A percentile compares a stretch with the other conserved stretches of the same genome.
Conservation (phyloP, 2,888 invertebrate species). For the Pristionchus entomophagus region DNA sequence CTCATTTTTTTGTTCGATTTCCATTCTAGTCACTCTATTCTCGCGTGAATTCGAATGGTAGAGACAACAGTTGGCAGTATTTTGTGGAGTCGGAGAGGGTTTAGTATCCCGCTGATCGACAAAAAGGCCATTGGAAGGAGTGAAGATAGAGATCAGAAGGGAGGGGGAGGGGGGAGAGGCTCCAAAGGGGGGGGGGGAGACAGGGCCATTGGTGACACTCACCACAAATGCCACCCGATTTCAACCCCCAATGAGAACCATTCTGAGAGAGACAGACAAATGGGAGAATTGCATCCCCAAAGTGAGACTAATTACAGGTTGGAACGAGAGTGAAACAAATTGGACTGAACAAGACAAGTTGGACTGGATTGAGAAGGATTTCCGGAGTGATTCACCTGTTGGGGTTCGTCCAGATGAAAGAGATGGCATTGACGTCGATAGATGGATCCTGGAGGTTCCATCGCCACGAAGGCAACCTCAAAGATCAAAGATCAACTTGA, state of each 20-base stretch:
- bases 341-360: conserved; percentile 14
- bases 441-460: conserved; percentile 40
- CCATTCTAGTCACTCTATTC: neutral
- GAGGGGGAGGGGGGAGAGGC: neutral
- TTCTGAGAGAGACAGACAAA: neutral
- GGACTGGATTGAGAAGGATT: conserved; percentile 6
- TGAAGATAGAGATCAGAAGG: conserved; percentile 41
- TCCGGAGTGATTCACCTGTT: conserved; percentile 4
- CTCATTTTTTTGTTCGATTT: neutral
- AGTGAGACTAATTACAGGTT: neutral
- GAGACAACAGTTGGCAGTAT: conserved; percentile 25
- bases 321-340: neutral
- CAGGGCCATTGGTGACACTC: conserved; percentile 25
- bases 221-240: conserved; percentile 28
- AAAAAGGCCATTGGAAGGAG: conserved; percentile 28
- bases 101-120: conserved; percentile 40
- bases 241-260: conserved; percentile 12
- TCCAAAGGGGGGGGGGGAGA: conserved; percentile 6
- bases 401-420: conserved; percentile 27
- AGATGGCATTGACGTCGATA: conserved; percentile 44
- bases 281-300: neutral
- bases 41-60: conserved; percentile 27
- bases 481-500: conserved; percentile 22
- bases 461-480: conserved; percentile 41
- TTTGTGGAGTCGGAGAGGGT: conserved; percentile 28